Conservation (phyloP, 1,140 invertebrate genomes). For the Drosophila chauvacae region DNA sequence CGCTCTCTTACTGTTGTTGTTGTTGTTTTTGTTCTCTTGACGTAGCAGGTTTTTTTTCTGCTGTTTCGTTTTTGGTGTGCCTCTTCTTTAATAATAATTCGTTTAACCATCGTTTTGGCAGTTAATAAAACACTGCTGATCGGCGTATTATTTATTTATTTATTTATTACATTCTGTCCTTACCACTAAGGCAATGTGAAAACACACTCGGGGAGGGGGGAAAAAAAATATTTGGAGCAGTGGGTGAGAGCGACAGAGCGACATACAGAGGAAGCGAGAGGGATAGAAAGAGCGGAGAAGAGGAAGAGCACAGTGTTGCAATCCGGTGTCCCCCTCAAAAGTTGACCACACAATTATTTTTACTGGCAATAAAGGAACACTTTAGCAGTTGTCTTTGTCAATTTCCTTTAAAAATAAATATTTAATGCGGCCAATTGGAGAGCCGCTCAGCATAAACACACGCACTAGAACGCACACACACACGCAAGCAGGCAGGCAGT, state of each 20-base stretch:
- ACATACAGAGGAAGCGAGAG: slow-evolving; percentile 20
- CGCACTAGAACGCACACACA: slow-evolving; percentile 1
- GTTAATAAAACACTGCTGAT: slow-evolving; percentile 1
- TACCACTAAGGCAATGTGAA: slow-evolving; percentile 58
- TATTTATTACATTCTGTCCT: slow-evolving; percentile 13
- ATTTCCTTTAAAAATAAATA: slow-evolving; percentile 55
- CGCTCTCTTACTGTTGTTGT: slow-evolving; percentile 43
- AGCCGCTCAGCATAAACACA: slow-evolving; percentile 17
- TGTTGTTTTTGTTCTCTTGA: slow-evolving; percentile 53
- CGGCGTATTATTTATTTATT: slow-evolving; percentile 10
- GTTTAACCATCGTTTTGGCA: not conserved
- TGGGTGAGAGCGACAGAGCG: slow-evolving; percentile 28
- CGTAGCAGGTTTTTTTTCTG: slow-evolving; percentile 65
- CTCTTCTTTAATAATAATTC: slow-evolving; percentile 17
- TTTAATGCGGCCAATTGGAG: slow-evolving; percentile 10
- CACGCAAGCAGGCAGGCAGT: slow-evolving; percentile 9
- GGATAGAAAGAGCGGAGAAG: slow-evolving; percentile 5
- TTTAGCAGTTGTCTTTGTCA: slow-evolving; percentile 53
- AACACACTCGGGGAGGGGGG: slow-evolving; percentile 23
- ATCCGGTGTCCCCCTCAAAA: slow-evolving; percentile 38
- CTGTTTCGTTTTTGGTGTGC: slow-evolving; percentile 1
- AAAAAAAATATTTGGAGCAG: slow-evolving; percentile 60
- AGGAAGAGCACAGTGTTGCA: slow-evolving; percentile 51
- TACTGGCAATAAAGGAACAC: slow-evolving; percentile 28
- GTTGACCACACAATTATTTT: slow-evolving; percentile 30